Evolutionary conservation across 2,888 invertebrate species (phyloP).

Genomic region (Camponotus fellah): DNA sequence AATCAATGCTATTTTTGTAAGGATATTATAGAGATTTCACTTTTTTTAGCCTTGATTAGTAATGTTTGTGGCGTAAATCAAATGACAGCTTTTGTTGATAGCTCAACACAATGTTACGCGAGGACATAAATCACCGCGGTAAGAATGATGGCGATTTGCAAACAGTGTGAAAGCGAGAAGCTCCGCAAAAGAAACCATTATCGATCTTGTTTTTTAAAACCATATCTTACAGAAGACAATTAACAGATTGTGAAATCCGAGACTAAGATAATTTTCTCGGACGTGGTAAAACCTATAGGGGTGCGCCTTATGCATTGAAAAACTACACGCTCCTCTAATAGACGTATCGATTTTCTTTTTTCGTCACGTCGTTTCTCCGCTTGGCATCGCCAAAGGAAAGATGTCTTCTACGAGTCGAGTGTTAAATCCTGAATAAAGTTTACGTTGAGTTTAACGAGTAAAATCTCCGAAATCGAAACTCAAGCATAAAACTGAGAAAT

Average conservation of each 20-base stretch:
- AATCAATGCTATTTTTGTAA: neutral
- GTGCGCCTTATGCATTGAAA: constrained; percentile 25
- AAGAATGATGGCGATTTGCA: neutral
- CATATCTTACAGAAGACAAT: constrained; percentile 20
- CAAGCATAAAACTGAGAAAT: neutral
- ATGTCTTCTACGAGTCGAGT: neutral
- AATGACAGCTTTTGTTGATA: constrained; percentile 13
- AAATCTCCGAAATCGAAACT: neutral
- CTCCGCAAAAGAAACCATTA: constrained; percentile 29
- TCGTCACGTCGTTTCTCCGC: constrained; percentile 20
- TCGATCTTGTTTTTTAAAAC: constrained; percentile 53
- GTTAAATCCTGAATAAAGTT: constrained; percentile 10
- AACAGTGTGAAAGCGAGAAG: constrained; percentile 2
- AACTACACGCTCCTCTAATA: constrained; percentile 36
- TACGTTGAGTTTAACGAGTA: neutral
- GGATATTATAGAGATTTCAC: neutral
- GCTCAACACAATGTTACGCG: neutral
- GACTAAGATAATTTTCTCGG: constrained; percentile 25
- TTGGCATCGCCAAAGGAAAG: neutral
- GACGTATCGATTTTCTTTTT: constrained; percentile 53
- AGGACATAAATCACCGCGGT: constrained; percentile 24
- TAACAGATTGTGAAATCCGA: constrained; percentile 46
- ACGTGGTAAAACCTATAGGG: constrained; percentile 10
- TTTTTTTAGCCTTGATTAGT: neutral
- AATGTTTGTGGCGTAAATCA: neutral